These are phyloP conservation scores for Adrianichthys oophorus DNA, from an alignment of 2,797 vertebrate species.

Conservation along the genomic window DNA sequence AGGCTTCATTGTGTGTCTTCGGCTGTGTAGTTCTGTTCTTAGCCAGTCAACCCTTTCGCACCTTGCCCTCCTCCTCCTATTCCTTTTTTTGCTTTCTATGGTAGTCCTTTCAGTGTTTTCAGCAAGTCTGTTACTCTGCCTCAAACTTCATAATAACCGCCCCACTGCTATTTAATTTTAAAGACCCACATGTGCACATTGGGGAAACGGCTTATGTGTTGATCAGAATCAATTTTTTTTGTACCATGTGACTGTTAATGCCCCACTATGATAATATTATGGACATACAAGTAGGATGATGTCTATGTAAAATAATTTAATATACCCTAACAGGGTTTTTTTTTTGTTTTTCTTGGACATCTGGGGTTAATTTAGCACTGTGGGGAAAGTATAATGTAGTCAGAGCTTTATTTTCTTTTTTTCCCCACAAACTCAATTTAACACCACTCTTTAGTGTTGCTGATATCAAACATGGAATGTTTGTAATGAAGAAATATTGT, in stretches of 20 bases:
- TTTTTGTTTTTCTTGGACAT: no score
- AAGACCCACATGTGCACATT: conserved; percentile 33
- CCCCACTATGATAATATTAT: conserved; percentile 17
- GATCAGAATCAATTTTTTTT: conserved; percentile 36
- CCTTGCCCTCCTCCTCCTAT: conserved; percentile 40
- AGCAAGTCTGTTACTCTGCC: conserved; percentile 50
- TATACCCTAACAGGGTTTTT: no score
- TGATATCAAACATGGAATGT: no score
- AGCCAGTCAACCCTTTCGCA: conserved; percentile 69
- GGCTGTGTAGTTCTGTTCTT: conserved; percentile 57
- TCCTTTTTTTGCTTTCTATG: conserved; percentile 43
- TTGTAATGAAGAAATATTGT: no score
- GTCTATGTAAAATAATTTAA: no score
- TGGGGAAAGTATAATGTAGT: no score
- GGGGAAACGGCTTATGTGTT: conserved; percentile 35
- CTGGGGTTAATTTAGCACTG: no score
- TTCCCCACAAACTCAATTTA: no score
- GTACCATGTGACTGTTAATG: conserved; percentile 1
- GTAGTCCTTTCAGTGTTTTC: conserved; percentile 51
- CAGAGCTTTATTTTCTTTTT: no score
- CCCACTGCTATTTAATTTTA: conserved; percentile 46
- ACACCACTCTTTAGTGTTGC: no score
- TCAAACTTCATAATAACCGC: conserved; percentile 60
- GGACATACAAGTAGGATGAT: no score
- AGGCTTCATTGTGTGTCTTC: conserved; percentile 38